Conservation (phyloP, 2,113 vertebrate species). For the Actenoides lindsayi region DNA sequence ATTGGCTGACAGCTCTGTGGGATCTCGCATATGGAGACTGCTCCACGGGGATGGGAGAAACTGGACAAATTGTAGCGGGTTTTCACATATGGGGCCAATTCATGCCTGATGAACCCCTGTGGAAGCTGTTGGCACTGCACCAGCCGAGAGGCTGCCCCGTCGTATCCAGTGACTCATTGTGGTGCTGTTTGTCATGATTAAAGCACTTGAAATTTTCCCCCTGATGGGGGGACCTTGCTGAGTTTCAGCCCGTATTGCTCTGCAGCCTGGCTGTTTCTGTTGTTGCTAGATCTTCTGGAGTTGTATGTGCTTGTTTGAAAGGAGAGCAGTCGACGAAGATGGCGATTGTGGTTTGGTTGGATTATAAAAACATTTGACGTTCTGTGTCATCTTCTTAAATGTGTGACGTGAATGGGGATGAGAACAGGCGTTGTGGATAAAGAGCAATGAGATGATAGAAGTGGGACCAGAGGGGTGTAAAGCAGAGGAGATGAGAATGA, state of each 20-base stretch:
- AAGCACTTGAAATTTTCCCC: conserved; percentile 40
- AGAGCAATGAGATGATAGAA: conserved; percentile 49
- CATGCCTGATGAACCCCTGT: conserved; percentile 55
- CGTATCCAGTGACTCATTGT: conserved; percentile 45
- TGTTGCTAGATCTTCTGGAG: conserved; percentile 47
- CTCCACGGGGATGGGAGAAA: conserved; percentile 58
- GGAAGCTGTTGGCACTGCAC: conserved; percentile 43
- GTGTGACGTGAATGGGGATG: conserved; percentile 40
- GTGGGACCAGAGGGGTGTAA: conserved; percentile 12
- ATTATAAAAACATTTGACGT: conserved; percentile 43
- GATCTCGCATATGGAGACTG: conserved; percentile 63
- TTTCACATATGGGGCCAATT: conserved; percentile 68
- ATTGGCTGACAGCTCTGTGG: conserved; percentile 67
- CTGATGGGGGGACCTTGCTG: conserved; percentile 61
- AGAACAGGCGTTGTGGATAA: conserved; percentile 6
- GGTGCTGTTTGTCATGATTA: conserved; percentile 36
- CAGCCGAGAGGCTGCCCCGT: conserved; percentile 43
- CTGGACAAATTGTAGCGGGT: conserved; percentile 54
- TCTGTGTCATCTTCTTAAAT: conserved; percentile 39
- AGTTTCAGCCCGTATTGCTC: conserved; percentile 33
- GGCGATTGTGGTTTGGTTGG: conserved; percentile 17
- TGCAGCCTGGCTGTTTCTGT: conserved; percentile 35
- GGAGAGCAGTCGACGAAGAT: background rate
- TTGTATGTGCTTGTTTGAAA: conserved; percentile 52
- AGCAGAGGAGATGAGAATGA: background rate